Evolutionary conservation across 2,888 invertebrate genomes (phyloP).

Genomic region (Oxycera nigricornis): DNA sequence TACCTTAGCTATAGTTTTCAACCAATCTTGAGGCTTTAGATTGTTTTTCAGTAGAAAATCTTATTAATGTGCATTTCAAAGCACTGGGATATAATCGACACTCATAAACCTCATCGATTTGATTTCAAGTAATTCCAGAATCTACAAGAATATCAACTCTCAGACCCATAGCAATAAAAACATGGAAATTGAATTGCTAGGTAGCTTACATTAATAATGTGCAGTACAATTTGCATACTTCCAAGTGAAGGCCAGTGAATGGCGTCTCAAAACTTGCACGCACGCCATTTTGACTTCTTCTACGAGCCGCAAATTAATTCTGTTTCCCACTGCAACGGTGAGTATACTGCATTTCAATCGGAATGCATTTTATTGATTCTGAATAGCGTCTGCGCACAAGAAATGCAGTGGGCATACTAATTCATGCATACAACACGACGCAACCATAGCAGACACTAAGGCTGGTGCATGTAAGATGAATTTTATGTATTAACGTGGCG

Average conservation of each 20-base stretch:
- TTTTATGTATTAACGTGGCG: too few species aligned
- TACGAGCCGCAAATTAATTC: neutral
- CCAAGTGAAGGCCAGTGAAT: neutral
- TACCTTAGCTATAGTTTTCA: too few species aligned
- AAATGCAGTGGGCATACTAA: conserved; percentile 5
- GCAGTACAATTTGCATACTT: neutral
- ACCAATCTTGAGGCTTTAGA: too few species aligned
- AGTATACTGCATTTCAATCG: neutral
- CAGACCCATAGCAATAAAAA: too few species aligned
- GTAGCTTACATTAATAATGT: too few species aligned
- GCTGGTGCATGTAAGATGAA: neutral
- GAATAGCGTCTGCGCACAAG: neutral
- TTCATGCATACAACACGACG: neutral
- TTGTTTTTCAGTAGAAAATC: too few species aligned
- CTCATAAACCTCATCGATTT: too few species aligned
- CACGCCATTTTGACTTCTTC: neutral
- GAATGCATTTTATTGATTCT: conserved; percentile 6
- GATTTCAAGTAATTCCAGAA: too few species aligned
- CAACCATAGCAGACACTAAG: neutral
- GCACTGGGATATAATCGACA: too few species aligned
- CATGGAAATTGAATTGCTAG: too few species aligned
- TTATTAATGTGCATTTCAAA: too few species aligned
- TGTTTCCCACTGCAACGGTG: neutral
- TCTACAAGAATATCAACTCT: too few species aligned
- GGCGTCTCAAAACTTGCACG: neutral